Conservation (phyloP, 2,888 invertebrate genomes). For the Lapara coniferarum region DNA sequence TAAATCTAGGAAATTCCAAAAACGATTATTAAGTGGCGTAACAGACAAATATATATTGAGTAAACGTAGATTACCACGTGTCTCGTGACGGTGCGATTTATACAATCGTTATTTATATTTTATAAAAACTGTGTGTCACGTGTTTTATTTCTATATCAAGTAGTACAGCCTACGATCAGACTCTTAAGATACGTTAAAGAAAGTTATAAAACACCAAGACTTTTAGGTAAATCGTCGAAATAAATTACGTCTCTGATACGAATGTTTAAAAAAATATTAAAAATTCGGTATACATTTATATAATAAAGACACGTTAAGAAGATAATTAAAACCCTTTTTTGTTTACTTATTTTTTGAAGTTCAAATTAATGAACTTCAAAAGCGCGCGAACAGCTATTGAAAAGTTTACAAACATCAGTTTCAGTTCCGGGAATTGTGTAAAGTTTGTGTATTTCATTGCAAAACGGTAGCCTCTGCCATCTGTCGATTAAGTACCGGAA, state of each 20-base stretch:
- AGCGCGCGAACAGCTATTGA: not conserved
- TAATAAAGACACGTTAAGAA: not conserved
- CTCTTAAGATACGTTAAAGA: not conserved
- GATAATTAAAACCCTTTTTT: too few species aligned
- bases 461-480: not conserved
- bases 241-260: too few species aligned
- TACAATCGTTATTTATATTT: not conserved
- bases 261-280: too few species aligned
- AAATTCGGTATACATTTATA: too few species aligned
- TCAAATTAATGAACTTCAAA: not conserved
- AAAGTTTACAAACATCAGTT: conserved; percentile 10
- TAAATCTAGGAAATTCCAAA: not conserved
- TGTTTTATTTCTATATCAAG: not conserved
- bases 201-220: not conserved
- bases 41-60: too few species aligned
- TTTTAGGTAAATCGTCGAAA: too few species aligned
- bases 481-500: not conserved
- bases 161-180: not conserved
- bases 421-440: not conserved
- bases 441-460: conserved; percentile 1
- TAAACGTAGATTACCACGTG: too few species aligned
- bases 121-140: too few species aligned
- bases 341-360: not conserved
- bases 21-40: not conserved
- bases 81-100: too few species aligned